phyloP scores from a whole-genome alignment of 2,113 vertebrate genomes.

The Protobothrops flavoviridis region DNA sequence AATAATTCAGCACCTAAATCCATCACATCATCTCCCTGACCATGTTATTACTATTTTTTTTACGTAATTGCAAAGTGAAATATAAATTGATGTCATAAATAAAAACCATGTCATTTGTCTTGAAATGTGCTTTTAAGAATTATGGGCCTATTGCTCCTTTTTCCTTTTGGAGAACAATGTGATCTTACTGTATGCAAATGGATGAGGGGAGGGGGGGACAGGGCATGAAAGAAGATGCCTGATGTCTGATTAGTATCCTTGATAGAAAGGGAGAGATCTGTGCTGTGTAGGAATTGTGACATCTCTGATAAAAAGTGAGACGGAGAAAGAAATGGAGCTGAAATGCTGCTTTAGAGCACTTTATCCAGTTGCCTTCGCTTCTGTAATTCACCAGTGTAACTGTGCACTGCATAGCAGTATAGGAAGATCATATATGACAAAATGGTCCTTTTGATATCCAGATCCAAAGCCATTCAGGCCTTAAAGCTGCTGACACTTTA shows the following conservation, averaged over 20 bases:
- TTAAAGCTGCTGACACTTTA: neutral
- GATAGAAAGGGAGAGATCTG: constrained; percentile 26
- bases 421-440: neutral
- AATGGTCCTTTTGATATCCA: neutral
- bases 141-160: constrained; percentile 40
- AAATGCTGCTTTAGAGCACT: constrained; percentile 35
- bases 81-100: constrained; percentile 77
- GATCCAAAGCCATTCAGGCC: neutral
- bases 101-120: constrained; percentile 64
- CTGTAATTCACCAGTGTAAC: constrained; percentile 5
- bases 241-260: constrained; percentile 45
- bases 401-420: neutral
- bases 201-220: neutral
- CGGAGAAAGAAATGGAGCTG: constrained; percentile 38
- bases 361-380: constrained; percentile 16
- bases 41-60: constrained; percentile 70
- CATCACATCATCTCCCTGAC: constrained; percentile 68
- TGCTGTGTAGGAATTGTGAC: constrained; percentile 39
- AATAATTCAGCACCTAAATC: constrained; percentile 73
- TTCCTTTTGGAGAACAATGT: constrained; percentile 44
- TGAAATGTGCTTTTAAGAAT: constrained; percentile 45
- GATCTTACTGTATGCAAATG: constrained; percentile 51
- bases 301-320: constrained; percentile 34
- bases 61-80: constrained; percentile 75
- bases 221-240: constrained; percentile 47